These are phyloP conservation scores for Pissodes strobi DNA, from an alignment of 1,140 invertebrate species.

Conservation along the genomic window DNA sequence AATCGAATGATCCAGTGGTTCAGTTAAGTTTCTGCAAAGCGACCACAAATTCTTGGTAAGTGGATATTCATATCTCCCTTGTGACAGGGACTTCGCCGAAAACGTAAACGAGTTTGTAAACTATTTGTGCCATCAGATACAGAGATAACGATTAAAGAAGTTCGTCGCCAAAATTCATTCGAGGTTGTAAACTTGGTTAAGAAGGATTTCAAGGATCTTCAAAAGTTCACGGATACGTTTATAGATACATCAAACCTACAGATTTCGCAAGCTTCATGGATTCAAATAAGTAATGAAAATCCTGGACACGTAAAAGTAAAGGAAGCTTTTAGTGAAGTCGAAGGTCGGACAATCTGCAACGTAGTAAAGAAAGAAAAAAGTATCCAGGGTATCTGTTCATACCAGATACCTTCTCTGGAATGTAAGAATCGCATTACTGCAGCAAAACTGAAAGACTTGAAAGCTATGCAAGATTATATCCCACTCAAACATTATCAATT, in stretches of 20 bases:
- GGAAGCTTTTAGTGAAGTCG: no score
- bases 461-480: background rate
- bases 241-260: conserved; percentile 9
- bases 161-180: conserved; percentile 6
- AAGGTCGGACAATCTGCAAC: no score
- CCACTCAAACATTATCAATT: background rate
- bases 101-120: conserved; percentile 1
- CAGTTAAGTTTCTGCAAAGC: background rate
- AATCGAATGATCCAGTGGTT: background rate
- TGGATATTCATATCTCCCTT: conserved; percentile 1
- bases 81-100: background rate
- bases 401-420: no score
- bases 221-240: conserved; percentile 5
- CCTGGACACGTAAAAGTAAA: no score
- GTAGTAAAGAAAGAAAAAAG: background rate
- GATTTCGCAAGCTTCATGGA: conserved; percentile 10
- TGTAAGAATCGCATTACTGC: no score
- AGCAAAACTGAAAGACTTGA: no score
- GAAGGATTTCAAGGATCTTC: conserved; percentile 6
- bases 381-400: background rate
- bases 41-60: background rate
- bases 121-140: conserved; percentile 1
- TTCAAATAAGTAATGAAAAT: no score
- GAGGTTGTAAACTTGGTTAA: conserved; percentile 3
- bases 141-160: conserved; percentile 5